Evolutionary conservation across 2,113 vertebrate species (phyloP).

Genomic region (Prunella fulvescens): DNA sequence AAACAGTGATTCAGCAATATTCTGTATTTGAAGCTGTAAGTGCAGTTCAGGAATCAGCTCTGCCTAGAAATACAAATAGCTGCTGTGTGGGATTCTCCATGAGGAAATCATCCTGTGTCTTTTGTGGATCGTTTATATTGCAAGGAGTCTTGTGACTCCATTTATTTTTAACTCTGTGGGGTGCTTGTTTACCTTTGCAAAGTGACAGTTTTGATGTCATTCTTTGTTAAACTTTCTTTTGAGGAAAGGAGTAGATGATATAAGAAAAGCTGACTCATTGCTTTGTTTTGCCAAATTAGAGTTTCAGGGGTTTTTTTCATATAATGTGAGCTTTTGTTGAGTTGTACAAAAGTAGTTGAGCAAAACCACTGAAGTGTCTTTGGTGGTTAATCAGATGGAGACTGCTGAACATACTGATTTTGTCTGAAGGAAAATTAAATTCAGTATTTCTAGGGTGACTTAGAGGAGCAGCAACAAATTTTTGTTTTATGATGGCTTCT

Average conservation of each 20-base stretch:
- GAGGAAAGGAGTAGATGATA: background rate
- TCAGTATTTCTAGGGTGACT: background rate
- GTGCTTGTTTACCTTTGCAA: conserved; percentile 12
- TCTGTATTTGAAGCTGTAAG: background rate
- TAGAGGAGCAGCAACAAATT: background rate
- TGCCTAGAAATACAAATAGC: background rate
- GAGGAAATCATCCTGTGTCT: background rate
- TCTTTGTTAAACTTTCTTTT: background rate
- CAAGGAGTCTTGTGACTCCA: conserved; percentile 1
- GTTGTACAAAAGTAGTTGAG: background rate
- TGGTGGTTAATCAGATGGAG: background rate
- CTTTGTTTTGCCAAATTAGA: background rate
- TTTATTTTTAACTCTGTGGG: conserved; percentile 29
- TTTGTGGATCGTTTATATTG: background rate
- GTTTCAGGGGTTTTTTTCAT: background rate
- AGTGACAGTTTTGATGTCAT: background rate
- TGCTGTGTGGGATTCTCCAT: background rate
- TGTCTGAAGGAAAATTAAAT: conserved; percentile 5
- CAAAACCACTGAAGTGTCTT: background rate
- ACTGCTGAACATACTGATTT: background rate
- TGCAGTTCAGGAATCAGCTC: background rate
- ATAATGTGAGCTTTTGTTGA: background rate
- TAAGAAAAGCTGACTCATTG: background rate
- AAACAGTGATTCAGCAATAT: background rate
- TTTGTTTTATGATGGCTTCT: background rate